Conservation (phyloP, 2,113 vertebrate species). For the Grus americana region DNA sequence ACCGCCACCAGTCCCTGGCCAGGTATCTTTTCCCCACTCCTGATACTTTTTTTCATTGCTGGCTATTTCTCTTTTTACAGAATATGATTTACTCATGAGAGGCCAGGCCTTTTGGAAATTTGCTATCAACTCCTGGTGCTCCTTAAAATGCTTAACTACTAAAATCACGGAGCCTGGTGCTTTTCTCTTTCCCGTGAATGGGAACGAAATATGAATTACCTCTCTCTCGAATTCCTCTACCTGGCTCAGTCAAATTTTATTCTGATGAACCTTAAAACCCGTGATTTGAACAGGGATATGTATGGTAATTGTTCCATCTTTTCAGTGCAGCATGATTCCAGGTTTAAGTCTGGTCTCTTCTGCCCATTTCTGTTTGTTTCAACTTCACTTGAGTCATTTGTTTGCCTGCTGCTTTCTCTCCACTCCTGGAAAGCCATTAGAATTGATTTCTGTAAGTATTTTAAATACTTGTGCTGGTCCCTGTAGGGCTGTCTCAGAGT, state of each 20-base stretch:
- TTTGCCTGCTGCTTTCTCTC: background rate
- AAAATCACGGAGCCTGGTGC: background rate
- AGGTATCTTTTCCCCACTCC: background rate
- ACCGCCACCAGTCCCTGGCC: background rate
- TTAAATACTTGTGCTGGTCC: constrained; percentile 1
- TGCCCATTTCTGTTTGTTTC: background rate
- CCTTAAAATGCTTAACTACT: background rate
- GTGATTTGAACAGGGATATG: background rate
- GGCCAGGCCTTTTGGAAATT: constrained; percentile 21
- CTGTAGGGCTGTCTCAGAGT: background rate
- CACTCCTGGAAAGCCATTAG: constrained; percentile 9
- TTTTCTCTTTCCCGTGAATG: background rate
- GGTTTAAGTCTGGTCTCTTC: background rate
- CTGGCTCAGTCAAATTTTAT: background rate
- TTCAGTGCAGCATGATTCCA: background rate
- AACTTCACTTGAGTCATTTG: background rate
- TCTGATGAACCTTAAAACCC: background rate
- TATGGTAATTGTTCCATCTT: background rate
- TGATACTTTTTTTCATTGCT: background rate
- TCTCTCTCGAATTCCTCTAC: background rate
- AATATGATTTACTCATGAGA: background rate
- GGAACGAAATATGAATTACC: background rate
- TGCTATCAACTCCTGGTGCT: background rate
- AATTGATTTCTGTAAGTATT: constrained; percentile 26
- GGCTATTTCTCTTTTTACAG: background rate